Evolutionary conservation across 2,113 vertebrate genomes (phyloP).

Genomic region (Chlorodrepanis virens): DNA sequence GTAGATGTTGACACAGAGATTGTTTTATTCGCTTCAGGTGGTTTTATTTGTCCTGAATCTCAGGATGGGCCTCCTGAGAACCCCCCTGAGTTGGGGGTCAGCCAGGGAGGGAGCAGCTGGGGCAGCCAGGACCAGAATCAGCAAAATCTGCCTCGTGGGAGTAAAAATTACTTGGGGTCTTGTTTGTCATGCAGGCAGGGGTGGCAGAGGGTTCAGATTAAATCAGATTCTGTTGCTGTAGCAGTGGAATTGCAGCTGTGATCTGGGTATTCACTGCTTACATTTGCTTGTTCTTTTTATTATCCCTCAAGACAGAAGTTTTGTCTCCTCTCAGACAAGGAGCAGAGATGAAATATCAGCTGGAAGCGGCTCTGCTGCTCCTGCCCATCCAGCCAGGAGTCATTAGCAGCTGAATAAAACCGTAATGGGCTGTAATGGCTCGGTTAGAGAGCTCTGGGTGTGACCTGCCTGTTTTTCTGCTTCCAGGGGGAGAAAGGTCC

Average conservation of each 20-base stretch:
- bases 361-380: not conserved
- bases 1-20: not conserved
- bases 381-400: not conserved
- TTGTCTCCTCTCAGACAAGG: not conserved
- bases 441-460: not conserved
- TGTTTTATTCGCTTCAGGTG: not conserved
- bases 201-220: not conserved
- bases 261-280: not conserved
- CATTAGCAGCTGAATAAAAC: not conserved
- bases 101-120: not conserved
- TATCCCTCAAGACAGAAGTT: not conserved
- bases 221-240: not conserved
- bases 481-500: conserved; percentile 95
- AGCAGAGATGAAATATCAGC: not conserved
- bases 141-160: not conserved
- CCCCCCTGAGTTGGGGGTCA: fast-evolving
- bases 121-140: not conserved
- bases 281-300: not conserved
- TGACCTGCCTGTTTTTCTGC: not conserved
- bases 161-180: not conserved
- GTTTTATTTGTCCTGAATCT: not conserved
- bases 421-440: not conserved
- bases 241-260: conserved; percentile 4
- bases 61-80: not conserved
- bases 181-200: conserved; percentile 11